Evolutionary conservation across 2,797 vertebrate species (phyloP).

Genomic region (Takifugu ocellatus): DNA sequence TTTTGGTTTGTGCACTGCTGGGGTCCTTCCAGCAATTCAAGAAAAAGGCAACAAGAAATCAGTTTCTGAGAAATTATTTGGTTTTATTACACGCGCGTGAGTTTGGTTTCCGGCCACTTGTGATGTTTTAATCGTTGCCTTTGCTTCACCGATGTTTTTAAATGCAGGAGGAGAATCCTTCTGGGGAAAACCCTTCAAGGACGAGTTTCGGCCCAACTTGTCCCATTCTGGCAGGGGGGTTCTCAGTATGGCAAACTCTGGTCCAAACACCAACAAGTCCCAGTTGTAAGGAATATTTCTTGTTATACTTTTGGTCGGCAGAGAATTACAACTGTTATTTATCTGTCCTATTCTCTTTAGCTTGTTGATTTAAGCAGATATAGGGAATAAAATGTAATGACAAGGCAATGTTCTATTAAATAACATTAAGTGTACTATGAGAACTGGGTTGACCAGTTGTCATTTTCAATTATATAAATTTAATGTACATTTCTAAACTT

Average conservation of each 20-base stretch:
- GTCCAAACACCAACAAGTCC: slow-evolving; percentile 95
- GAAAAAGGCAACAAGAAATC: not conserved
- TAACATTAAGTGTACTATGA: not conserved
- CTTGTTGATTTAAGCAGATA: too few relatives aligned
- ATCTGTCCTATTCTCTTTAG: too few relatives aligned
- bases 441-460: not conserved
- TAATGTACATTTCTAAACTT: not conserved
- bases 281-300: slow-evolving; percentile 86
- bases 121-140: too few relatives aligned
- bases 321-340: not conserved
- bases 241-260: slow-evolving; percentile 97
- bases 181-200: slow-evolving; percentile 93
- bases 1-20: too few relatives aligned
- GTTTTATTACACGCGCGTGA: not conserved
- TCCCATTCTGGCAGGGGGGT: slow-evolving; percentile 91
- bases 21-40: not conserved
- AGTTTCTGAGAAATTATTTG: not conserved
- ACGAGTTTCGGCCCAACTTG: slow-evolving; percentile 93
- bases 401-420: not conserved
- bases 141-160: not conserved
- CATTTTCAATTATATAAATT: too few relatives aligned
- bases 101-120: too few relatives aligned
- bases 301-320: not conserved
- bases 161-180: slow-evolving; percentile 87
- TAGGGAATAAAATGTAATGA: too few relatives aligned